A percentile compares a stretch with the other conserved stretches of the same genome.
Conservation (phyloP, 2,113 vertebrate genomes). For the Meles meles region DNA sequence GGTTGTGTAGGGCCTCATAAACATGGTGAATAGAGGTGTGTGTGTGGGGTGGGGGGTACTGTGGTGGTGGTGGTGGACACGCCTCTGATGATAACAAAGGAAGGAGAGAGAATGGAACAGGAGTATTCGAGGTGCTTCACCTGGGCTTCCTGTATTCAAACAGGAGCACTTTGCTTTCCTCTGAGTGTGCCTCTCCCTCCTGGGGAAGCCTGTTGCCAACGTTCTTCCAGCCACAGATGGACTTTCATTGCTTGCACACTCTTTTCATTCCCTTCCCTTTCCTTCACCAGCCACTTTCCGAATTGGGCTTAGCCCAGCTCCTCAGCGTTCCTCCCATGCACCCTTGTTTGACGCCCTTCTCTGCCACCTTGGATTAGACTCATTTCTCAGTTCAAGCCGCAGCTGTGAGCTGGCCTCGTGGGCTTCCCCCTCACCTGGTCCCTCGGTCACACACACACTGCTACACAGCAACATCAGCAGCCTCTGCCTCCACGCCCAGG, state of each 20-base stretch:
- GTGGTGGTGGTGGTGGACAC: not conserved
- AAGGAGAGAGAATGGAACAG: not conserved
- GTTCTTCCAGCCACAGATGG: not conserved
- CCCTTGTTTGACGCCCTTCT: not conserved
- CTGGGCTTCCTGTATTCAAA: not conserved
- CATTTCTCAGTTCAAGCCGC: no score
- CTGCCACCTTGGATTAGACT: not conserved
- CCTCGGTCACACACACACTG: no score
- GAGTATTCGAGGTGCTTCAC: rapidly evolving
- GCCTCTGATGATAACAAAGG: not conserved
- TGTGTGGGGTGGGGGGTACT: no score
- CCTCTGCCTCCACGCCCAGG: not conserved
- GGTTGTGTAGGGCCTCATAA: not conserved
- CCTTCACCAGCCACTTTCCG: not conserved
- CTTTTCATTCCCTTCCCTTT: not conserved
- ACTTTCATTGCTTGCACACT: not conserved
- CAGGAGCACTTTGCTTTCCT: not conserved
- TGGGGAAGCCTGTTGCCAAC: not conserved
- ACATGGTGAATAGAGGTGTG: not conserved
- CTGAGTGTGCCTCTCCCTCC: not conserved
- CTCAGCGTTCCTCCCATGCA: rapidly evolving
- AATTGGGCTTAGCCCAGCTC: not conserved
- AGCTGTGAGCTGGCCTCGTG: no score
- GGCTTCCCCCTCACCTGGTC: not conserved
- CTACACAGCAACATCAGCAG: not conserved